Base-by-base conservation (phyloP, 2,113 vertebrate species). In the Rhinolophus sinicus region DNA sequence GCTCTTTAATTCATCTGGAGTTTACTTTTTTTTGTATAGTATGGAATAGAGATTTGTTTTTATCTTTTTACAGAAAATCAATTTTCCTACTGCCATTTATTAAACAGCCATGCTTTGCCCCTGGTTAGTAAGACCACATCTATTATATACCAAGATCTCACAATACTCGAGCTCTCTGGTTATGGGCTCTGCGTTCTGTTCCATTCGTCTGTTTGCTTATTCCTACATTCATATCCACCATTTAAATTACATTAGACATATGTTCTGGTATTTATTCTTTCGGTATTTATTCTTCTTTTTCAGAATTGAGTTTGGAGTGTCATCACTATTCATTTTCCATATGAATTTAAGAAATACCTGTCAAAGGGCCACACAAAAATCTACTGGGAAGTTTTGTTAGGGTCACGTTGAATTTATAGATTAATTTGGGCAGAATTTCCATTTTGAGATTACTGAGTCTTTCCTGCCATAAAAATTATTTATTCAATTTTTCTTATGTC, bases 1-100 rank as follows among this genome's bases (percentile, higher is more conserved):
- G 50, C 80, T 88, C 44, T 91, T 92, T 81, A 78, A 87, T 60
- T 96, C 16, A 44, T 19, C 21, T 69, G 58, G 44, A 73, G 94
- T 64, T 92, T 70, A 44, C 19, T 40, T n/a, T 70, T 70, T 54
- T 72, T 12, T 50, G 14, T 90, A 64, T 64, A 33, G 47, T 65
- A 33, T 77, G 28, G 38, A 58, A 52, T 72, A 87, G 18, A 16
- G 24, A 50, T 58, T 70, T 88, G 30, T 72, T 84, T 84, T 30
- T 26, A 11, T n/a, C 40, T 83, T 85, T 58, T 64, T 64, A 47
- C 22, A 67, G 30, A 89, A 78, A 85, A 65, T 40, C 28, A 35
- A 15, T 81, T 93, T 93, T 81, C 56, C 76, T 75, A 33, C 52
- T 73, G 35, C 26, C 4, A 62, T 26, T 64, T 54, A 33, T 33